Base-by-base conservation (phyloP, 2,888 invertebrate species). In the Allolobophora icterica region DNA sequence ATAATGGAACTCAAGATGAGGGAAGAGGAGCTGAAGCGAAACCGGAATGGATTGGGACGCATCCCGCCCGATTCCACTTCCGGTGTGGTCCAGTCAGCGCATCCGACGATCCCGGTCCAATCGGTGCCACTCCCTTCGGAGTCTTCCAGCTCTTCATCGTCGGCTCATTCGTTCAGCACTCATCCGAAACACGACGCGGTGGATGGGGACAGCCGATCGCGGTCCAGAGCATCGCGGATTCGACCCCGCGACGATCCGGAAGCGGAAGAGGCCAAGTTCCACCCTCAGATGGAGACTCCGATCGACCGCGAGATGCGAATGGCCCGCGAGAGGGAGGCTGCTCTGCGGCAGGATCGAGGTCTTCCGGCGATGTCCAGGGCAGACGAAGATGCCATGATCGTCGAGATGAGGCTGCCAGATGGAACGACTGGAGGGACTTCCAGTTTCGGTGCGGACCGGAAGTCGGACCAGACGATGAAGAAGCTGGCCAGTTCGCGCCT, bases 401-500 rank as follows among this genome's bases (percentile, higher is more conserved):
- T 34, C 35, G 35, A 38, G 38, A 87, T 34, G 87, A 38, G 35
- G 87, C 0, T 87, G 3, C 21, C 38, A 35, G 35, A 87, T 87
- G 87, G 87, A 87, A 6, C 34, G 87, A 33, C 21, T 0, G 2
- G 34, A 38, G 87, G 87, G 87, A 24, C 35, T 35, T 34, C 13
- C 35, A 17, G 15, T 19, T 35, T 24, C 35, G 87, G 87, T 34
- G 34, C 13, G 6, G 87, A 87, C 87, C 87, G 15, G 87, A 87
- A 38, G 87, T 5, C 87, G 13, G 87, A 87, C 35, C 87, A 90
- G 83, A 58, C 91, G 91, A 38, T 95, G 93, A 94, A 94, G 92
- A 94, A 94, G 91, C 93, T 95, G 94, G 96, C 96, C 33, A 96
- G 96, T 34, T 95, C 95, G 93, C 97, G 98, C 95, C 98, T 98